Evolutionary conservation across 2,113 vertebrate genomes (phyloP).

Genomic region (Phyllostomus hastatus): DNA sequence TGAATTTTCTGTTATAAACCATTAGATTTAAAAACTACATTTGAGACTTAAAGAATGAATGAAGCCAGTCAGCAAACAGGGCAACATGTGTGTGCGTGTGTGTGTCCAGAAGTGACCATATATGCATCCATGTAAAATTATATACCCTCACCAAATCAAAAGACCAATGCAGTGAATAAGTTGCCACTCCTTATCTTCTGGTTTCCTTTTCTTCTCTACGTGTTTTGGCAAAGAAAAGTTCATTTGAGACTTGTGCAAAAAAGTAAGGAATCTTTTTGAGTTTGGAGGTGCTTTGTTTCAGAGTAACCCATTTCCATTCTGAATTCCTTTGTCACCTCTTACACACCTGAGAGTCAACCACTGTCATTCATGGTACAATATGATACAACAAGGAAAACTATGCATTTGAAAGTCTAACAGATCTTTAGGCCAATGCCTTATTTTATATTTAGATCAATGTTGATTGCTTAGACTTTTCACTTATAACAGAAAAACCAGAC

Average conservation of each 20-base stretch:
- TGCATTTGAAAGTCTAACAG: background rate
- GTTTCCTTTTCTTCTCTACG: background rate
- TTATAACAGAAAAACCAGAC: background rate
- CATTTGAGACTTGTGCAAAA: background rate
- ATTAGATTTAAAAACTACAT: background rate
- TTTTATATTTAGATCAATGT: background rate
- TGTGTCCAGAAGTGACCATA: background rate
- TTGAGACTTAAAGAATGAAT: background rate
- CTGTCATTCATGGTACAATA: background rate
- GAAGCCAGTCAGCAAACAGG: background rate
- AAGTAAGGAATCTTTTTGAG: background rate
- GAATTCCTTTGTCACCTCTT: background rate
- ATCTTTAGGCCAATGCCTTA: background rate
- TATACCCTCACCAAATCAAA: background rate
- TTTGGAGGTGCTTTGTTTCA: background rate
- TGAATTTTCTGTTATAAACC: background rate
- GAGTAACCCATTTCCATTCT: background rate
- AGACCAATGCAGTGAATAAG: background rate
- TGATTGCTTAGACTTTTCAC: background rate
- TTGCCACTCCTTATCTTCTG: background rate
- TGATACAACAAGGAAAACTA: background rate
- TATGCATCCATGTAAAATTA: background rate
- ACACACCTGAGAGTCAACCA: background rate
- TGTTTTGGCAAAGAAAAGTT: background rate
- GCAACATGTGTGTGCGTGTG: background rate